Evolutionary conservation across 2,113 vertebrate species (phyloP).

Genomic region (Nicator chloris): DNA sequence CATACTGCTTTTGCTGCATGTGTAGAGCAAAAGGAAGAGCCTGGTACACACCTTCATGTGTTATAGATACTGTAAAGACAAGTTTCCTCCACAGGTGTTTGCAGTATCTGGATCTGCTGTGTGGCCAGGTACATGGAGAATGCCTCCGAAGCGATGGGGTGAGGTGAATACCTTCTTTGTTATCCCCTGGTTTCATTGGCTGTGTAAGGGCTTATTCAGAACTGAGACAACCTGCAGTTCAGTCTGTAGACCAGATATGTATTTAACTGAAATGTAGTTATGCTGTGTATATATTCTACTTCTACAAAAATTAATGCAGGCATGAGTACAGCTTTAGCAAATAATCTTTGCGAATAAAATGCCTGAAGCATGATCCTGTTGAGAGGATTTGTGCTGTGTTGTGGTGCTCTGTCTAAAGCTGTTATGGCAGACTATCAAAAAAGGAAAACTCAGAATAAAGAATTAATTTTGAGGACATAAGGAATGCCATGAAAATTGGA

Average conservation of each 20-base stretch:
- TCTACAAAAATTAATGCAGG: slow-evolving; percentile 8
- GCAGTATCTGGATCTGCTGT: background rate
- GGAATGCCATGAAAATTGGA: background rate
- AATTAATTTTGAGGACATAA: background rate
- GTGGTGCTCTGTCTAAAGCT: background rate
- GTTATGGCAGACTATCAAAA: background rate
- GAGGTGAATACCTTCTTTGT: background rate
- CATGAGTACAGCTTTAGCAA: background rate
- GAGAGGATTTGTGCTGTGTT: slow-evolving; percentile 21
- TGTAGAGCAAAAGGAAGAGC: background rate
- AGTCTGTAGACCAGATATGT: background rate
- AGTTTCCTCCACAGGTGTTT: background rate
- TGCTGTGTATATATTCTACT: background rate
- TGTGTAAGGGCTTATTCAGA: background rate
- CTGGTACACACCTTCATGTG: background rate
- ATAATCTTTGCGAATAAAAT: slow-evolving; percentile 44
- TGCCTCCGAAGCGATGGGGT: background rate
- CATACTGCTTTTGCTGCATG: background rate
- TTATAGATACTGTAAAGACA: background rate
- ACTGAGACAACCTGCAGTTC: background rate
- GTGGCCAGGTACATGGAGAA: background rate
- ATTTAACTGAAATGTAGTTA: slow-evolving; percentile 5
- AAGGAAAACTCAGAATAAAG: background rate
- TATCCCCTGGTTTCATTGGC: background rate
- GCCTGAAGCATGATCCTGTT: slow-evolving; percentile 25